Conservation (phyloP, 2,888 invertebrate genomes). For the Octonoba sinensis region DNA sequence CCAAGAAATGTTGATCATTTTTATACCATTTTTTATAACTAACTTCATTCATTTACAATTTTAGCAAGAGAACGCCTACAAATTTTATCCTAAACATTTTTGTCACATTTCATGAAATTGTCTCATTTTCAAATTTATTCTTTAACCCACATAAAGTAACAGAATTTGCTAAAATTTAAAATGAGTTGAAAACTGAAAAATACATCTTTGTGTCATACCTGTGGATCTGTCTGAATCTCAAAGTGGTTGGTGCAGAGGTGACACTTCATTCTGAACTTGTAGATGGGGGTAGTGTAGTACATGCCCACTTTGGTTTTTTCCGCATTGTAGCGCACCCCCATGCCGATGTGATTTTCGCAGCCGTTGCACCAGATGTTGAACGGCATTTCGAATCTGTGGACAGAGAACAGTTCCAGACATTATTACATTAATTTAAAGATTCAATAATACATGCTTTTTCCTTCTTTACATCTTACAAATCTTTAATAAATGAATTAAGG, state of each 20-base stretch:
- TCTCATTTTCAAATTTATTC: too few species aligned
- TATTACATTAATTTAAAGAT: not conserved
- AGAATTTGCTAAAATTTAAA: too few species aligned
- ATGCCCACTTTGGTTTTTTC: conserved; percentile 83
- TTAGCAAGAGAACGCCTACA: too few species aligned
- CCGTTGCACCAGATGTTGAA: conserved; percentile 99
- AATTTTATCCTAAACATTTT: too few species aligned
- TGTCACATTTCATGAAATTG: too few species aligned
- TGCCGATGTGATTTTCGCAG: conserved; percentile 97
- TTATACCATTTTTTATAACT: too few species aligned
- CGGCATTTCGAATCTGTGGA: conserved; percentile 92
- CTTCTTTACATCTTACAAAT: not conserved
- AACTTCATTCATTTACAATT: too few species aligned
- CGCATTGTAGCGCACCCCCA: conserved; percentile 90
- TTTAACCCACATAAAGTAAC: too few species aligned
- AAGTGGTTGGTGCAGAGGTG: conserved; percentile 97
- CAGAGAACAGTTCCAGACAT: not conserved
- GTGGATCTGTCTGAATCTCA: conserved; percentile 98
- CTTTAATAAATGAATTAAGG: too few species aligned
- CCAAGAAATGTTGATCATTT: too few species aligned
- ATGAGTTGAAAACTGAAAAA: too few species aligned
- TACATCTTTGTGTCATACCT: conserved; percentile 75
- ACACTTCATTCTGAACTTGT: conserved; percentile 99
- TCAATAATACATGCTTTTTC: not conserved
- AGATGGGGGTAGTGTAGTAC: conserved; percentile 98